phyloP scores from a whole-genome alignment of 2,888 invertebrate genomes.

The Dryocosmus kuriphilus region DNA sequence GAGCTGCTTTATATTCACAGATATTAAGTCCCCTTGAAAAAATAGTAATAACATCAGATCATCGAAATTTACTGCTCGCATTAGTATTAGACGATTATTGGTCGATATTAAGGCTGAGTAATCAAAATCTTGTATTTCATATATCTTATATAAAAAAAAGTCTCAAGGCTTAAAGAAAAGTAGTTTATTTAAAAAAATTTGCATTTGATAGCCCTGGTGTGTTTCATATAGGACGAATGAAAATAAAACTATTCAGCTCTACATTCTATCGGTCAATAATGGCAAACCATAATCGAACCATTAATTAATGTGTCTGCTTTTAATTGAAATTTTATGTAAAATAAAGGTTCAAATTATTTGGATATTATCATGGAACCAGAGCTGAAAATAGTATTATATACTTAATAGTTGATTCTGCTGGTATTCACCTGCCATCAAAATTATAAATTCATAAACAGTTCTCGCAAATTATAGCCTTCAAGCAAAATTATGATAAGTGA shows the following conservation, averaged over 20 bases:
- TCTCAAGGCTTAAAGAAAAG: background rate
- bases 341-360: background rate
- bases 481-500: no score
- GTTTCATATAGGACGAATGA: background rate
- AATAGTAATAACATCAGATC: background rate
- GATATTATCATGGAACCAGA: background rate
- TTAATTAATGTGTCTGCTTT: background rate
- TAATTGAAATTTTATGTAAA: background rate
- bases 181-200: background rate
- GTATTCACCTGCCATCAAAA: background rate
- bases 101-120: conserved; percentile 4
- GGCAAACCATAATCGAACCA: background rate
- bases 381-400: background rate
- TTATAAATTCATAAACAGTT: background rate
- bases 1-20: conserved; percentile 13
- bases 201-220: background rate
- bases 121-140: background rate
- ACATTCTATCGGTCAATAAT: background rate
- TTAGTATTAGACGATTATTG: conserved; percentile 10
- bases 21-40: background rate
- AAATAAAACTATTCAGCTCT: background rate
- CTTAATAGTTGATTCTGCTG: background rate
- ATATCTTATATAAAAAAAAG: background rate
- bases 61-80: background rate
- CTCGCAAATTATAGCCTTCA: background rate